Base-by-base conservation (phyloP, 2,113 vertebrate species). In the Ageneiosus marmoratus region DNA sequence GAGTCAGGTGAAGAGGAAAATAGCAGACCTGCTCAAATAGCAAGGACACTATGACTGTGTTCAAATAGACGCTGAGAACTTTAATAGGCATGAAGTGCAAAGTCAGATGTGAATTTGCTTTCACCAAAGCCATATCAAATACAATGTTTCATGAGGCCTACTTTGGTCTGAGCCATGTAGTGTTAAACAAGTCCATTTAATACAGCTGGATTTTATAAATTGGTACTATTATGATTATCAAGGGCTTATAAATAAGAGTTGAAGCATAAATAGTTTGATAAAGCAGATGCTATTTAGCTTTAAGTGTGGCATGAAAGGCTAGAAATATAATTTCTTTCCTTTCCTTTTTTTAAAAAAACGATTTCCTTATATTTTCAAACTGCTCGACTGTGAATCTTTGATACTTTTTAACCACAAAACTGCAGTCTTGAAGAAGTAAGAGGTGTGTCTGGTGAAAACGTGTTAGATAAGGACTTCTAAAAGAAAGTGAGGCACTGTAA, bases 1-100 rank as follows among this genome's bases (percentile, higher is more conserved):
- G 73, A 70, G 76, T 48, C 80, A 34, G 29, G 27, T 80, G 72
- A 72, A 77, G 80, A 58, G 82, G 48, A 86, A 82, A 84, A 74
- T 53, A 37, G 48, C 77, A 79, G 85, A 58, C 44, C 16, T 74
- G 85, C 83, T 65, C 75, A 75, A 63, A 84, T 67, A 85, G 83
- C 70, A 76, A 74, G 70, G 79, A 70, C 55, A 56, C 20, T 10
- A 79, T 16, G 80, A 55, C 73, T n/a, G 48, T 56, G 82, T 58
- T 87, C 79, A 75, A 41, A 83, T 53, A 72, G 34, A 84, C 79
- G 44, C 82, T 48, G 27, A 83, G 85, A 88, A 86, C 84, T 84
- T 86, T 83, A 86, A 82, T 80, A 85, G 77, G 34, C n/a, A 41
- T 70, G 69, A 74, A 69, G 27, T 70, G 84, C 79, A 77, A 67